Evolutionary conservation across 2,888 invertebrate genomes (phyloP).

Genomic region (Ceriagrion tenellum): DNA sequence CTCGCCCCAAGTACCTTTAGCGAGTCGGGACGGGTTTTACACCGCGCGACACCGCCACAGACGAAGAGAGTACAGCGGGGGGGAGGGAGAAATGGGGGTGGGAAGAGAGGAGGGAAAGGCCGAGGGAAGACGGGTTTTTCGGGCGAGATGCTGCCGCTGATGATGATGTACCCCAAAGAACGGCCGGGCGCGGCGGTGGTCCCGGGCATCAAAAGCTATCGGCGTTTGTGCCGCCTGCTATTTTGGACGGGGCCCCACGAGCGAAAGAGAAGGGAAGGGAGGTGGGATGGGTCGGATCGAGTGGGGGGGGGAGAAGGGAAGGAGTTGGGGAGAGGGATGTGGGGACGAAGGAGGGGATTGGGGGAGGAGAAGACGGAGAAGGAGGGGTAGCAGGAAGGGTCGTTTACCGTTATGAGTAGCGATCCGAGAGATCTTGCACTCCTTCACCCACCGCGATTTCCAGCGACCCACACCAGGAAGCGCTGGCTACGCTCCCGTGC

Average conservation of each 20-base stretch:
- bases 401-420: constrained; percentile 55
- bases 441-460: constrained; percentile 62
- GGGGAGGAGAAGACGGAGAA: background rate
- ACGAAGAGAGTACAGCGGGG: too few species aligned
- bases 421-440: constrained; percentile 54
- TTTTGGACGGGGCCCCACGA: background rate
- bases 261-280: background rate
- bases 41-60: background rate
- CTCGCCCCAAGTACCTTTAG: too few species aligned
- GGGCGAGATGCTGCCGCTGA: background rate
- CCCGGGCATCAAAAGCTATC: constrained; percentile 1
- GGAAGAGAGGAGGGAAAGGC: too few species aligned
- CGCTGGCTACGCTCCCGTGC: constrained; percentile 58
- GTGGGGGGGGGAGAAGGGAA: background rate
- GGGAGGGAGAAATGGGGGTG: too few species aligned
- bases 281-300: background rate
- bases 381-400: background rate
- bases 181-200: background rate
- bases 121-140: background rate
- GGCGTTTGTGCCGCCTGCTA: constrained; percentile 21
- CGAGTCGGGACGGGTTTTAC: background rate
- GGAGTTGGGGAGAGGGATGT: background rate
- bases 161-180: background rate
- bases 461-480: constrained; percentile 66
- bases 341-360: background rate